A percentile compares a stretch with the other conserved stretches of the same genome.
These are phyloP conservation scores for Nyleta sp. DNA, from an alignment of 2,888 invertebrate species.

Conservation along the genomic window DNA sequence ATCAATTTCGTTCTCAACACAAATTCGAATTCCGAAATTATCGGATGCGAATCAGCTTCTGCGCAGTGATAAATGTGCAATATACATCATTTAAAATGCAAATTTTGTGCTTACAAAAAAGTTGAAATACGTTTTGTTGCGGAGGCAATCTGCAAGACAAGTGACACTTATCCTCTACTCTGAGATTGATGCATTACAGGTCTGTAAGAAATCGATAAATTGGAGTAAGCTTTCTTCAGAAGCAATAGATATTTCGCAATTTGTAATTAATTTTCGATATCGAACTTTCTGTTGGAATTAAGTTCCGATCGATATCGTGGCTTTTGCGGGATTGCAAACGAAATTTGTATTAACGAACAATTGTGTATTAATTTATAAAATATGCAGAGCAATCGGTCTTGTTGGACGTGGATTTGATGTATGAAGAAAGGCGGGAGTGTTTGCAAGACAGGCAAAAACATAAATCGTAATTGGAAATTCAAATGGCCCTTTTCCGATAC, in stretches of 20 bases:
- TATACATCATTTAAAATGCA: constrained; percentile 43
- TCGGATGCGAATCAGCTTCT: constrained; percentile 6
- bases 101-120: constrained; percentile 49
- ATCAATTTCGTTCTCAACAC: constrained; percentile 1
- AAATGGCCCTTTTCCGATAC: neutral
- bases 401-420: neutral
- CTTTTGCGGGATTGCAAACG: too few relatives aligned
- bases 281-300: neutral
- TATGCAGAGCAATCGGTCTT: too few relatives aligned
- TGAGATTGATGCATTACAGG: constrained; percentile 34
- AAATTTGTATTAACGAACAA: too few relatives aligned
- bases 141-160: constrained; percentile 46
- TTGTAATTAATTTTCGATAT: constrained; percentile 20
- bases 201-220: constrained; percentile 43
- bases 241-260: constrained; percentile 11
- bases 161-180: constrained; percentile 45
- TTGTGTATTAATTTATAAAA: too few relatives aligned
- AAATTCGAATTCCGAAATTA: constrained; percentile 17
- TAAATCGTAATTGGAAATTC: constrained; percentile 12
- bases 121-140: constrained; percentile 40
- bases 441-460: constrained; percentile 2
- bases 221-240: constrained; percentile 30
- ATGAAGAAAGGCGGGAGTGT: neutral
- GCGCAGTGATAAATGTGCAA: constrained; percentile 20
- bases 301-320: neutral